A percentile compares a stretch with the other conserved stretches of the same genome.
Conservation (phyloP, 2,797 vertebrate species). For the Morelia viridis region DNA sequence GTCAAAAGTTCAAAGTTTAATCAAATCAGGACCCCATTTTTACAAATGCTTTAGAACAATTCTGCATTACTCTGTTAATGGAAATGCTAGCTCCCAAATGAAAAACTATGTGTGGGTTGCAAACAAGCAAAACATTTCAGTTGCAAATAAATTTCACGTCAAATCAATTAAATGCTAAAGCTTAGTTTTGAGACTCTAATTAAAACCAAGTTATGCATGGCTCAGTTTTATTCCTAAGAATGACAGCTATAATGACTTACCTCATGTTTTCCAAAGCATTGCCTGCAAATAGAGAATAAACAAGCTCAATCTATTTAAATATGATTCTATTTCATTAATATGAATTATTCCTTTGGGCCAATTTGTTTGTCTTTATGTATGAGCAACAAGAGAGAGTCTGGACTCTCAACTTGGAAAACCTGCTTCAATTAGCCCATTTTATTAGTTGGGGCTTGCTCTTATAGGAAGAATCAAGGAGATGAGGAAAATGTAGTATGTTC, state of each 20-base stretch:
- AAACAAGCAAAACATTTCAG: background rate
- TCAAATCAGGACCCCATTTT: background rate
- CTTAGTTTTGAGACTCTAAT: background rate
- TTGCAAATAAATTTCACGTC: slow-evolving; percentile 5
- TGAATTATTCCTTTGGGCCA: background rate
- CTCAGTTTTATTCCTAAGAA: slow-evolving; percentile 40
- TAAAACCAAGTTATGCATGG: slow-evolving; percentile 16
- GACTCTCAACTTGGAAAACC: background rate
- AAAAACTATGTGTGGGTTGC: slow-evolving; percentile 17
- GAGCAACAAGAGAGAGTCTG: background rate
- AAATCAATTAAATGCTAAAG: background rate
- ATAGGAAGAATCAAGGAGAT: background rate
- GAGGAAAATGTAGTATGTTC: background rate
- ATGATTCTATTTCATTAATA: background rate
- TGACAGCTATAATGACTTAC: slow-evolving; percentile 67
- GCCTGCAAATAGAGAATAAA: slow-evolving; percentile 72
- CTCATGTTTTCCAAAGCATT: slow-evolving; percentile 86
- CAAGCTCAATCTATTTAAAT: slow-evolving; percentile 38
- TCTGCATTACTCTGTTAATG: slow-evolving; percentile 13
- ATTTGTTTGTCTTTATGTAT: background rate
- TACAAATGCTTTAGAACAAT: slow-evolving; percentile 4
- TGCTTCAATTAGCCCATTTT: background rate
- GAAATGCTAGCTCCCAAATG: slow-evolving; percentile 7
- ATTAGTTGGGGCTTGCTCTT: background rate
- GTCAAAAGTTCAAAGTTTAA: slow-evolving; percentile 22